Evolutionary conservation across 2,113 vertebrate genomes (phyloP), one percentile per base, ranked within the genome.

Genomic region (Pseudorasbora parva): DNA sequence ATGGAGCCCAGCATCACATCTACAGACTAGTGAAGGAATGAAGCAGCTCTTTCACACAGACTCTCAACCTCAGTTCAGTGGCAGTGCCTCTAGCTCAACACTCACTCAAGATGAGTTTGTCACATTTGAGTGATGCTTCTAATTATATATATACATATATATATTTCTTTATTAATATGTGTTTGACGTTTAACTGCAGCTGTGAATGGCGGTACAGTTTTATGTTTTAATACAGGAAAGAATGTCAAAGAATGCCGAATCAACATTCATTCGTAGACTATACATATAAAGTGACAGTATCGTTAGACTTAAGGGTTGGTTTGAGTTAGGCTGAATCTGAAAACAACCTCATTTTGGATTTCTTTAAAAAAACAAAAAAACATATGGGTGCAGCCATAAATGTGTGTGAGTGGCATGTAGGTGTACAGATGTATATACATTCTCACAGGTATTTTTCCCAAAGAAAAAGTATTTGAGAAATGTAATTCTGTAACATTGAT

Each of bases 11-110:
- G 90, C 98, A 99, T 94, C 98, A 99, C 80, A 99, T 98, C 96
- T 99, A 99, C 95, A 96, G 98, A 95, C 96, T 99, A 93, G 97
- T 99, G 92, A 99, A 99, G 92, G 98, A 99, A 94, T 99, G 95
- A 98, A 92, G 88, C 81, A 59, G 49, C 77, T 73, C 86, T 84
- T 89, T 88, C 88, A 89, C 87, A 93, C 85, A 96, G 96, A 98
- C 95, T 97, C 93, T 94, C 93, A 96, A 97, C 95, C 95, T 97
- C 96, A 95, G 95, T 93, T 94, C 91, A 94, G 95, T 95, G 97
- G 95, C 96, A 95, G 96, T 97, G 96, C 95, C 97, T 97, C 95
- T 94, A 94, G 92, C 86, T 94, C 93, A 92, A 92, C 94, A 94
- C 93, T 93, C 94, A 94, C 93, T 89, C 85, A 89, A 95, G 85